phyloP scores from a whole-genome alignment of 2,113 vertebrate species.

The Fregata magnificens region DNA sequence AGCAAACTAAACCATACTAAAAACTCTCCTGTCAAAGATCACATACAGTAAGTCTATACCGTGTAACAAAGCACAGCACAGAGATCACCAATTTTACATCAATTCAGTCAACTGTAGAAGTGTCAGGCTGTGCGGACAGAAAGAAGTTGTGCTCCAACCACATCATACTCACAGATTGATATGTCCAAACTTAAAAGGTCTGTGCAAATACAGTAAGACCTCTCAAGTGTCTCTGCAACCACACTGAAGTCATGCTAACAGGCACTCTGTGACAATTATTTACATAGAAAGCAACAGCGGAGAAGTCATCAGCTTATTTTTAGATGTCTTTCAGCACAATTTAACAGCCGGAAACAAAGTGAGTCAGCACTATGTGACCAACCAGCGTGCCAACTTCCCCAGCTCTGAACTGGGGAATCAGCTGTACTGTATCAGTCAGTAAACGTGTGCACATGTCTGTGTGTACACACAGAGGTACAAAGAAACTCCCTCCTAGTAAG shows the following conservation, averaged over 20 bases:
- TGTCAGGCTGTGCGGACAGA: fast-evolving
- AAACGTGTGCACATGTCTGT: neutral
- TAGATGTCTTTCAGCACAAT: slow-evolving; percentile 49
- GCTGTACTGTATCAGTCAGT: neutral
- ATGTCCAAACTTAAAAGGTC: neutral
- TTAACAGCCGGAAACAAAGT: slow-evolving; percentile 49
- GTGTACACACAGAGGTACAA: neutral
- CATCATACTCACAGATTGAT: neutral
- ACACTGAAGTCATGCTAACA: neutral
- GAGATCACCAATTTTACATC: neutral
- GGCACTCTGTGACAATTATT: neutral
- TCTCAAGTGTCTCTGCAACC: neutral
- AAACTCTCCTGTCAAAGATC: neutral
- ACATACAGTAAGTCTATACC: neutral
- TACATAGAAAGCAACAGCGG: neutral
- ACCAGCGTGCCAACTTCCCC: neutral
- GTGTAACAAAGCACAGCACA: neutral
- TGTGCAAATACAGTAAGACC: neutral
- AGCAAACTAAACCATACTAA: neutral
- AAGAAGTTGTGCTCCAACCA: neutral
- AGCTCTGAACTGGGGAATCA: neutral
- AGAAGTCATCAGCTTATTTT: slow-evolving; percentile 46
- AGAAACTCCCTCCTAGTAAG: neutral
- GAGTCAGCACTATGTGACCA: slow-evolving; percentile 41
- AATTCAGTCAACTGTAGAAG: neutral